A percentile compares a stretch with the other conserved stretches of the same genome.
Conservation (phyloP, 1,140 invertebrate species). For the Drosophila santomea region DNA sequence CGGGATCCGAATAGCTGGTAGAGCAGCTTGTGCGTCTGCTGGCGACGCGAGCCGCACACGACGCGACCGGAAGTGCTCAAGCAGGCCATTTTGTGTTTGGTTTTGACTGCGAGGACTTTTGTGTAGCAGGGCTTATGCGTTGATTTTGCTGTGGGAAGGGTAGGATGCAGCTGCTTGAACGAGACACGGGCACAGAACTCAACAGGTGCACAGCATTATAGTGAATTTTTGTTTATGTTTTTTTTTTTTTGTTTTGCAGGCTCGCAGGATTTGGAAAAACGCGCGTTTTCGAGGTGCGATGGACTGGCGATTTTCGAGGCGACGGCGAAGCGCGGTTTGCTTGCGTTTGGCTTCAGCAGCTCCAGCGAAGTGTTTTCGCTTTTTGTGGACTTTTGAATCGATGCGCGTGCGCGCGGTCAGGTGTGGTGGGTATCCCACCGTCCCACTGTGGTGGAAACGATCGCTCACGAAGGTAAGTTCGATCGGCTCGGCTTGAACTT, state of each 20-base stretch:
- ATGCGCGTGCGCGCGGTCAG: slow-evolving; percentile 49
- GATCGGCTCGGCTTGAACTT: slow-evolving; percentile 58
- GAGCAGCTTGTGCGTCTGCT: slow-evolving; percentile 71
- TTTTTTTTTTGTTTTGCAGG: background rate
- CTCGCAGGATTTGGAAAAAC: slow-evolving; percentile 40
- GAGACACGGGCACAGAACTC: slow-evolving; percentile 29
- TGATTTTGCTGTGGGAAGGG: slow-evolving; percentile 11
- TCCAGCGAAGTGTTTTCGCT: slow-evolving; percentile 71
- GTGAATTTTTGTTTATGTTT: slow-evolving; percentile 6
- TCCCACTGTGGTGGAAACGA: slow-evolving; percentile 13
- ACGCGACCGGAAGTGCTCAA: slow-evolving; percentile 82
- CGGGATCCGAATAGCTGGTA: slow-evolving; percentile 59
- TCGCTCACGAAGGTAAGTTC: slow-evolving; percentile 22
- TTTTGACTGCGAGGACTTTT: slow-evolving; percentile 7
- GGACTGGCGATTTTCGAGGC: slow-evolving; percentile 28
- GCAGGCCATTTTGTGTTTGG: slow-evolving; percentile 68
- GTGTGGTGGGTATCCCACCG: slow-evolving; percentile 46
- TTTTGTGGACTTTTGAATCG: slow-evolving; percentile 21
- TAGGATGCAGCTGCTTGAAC: background rate
- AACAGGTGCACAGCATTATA: slow-evolving; percentile 50
- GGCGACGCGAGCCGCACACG: slow-evolving; percentile 71
- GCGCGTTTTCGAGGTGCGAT: slow-evolving; percentile 1
- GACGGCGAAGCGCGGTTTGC: slow-evolving; percentile 63
- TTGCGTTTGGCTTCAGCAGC: slow-evolving; percentile 77
- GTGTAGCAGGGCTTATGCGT: background rate